A percentile compares a stretch with the other conserved stretches of the same genome.
phyloP scores from a whole-genome alignment of 2,113 vertebrate species.

The Festucalex cinctus region DNA sequence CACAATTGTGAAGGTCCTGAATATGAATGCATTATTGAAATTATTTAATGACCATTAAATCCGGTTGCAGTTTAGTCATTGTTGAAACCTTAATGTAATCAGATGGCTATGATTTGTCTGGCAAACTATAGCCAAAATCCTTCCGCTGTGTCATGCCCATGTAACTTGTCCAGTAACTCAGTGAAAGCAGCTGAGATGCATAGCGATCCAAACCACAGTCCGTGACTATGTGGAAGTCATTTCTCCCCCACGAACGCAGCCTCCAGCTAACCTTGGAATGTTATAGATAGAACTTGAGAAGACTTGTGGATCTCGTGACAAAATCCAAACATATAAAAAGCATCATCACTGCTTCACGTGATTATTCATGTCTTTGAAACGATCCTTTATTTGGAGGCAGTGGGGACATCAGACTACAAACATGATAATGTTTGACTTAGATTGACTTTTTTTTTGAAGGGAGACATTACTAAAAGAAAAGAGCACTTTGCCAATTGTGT shows the following conservation, averaged over 20 bases:
- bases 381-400: not conserved
- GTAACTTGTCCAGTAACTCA: constrained; percentile 14
- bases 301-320: constrained; percentile 48
- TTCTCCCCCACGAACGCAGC: constrained; percentile 37
- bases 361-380: constrained; percentile 40
- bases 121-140: constrained; percentile 24
- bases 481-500: too few relatives aligned
- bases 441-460: not conserved
- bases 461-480: too few relatives aligned
- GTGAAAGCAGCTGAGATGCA: constrained; percentile 20
- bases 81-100: constrained; percentile 12
- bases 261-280: constrained; percentile 33
- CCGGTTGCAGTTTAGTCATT: not conserved
- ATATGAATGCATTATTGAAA: not conserved
- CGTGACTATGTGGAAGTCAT: constrained; percentile 39
- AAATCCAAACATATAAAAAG: constrained; percentile 37
- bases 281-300: constrained; percentile 30
- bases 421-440: not conserved
- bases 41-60: constrained; percentile 3
- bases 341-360: constrained; percentile 33
- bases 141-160: constrained; percentile 13
- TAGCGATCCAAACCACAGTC: constrained; percentile 43
- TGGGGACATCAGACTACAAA: not conserved
- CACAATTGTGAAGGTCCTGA: not conserved
- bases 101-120: constrained; percentile 22